Evolutionary conservation across 2,797 vertebrate genomes (phyloP).

Genomic region (Cheirogaleus major): DNA sequence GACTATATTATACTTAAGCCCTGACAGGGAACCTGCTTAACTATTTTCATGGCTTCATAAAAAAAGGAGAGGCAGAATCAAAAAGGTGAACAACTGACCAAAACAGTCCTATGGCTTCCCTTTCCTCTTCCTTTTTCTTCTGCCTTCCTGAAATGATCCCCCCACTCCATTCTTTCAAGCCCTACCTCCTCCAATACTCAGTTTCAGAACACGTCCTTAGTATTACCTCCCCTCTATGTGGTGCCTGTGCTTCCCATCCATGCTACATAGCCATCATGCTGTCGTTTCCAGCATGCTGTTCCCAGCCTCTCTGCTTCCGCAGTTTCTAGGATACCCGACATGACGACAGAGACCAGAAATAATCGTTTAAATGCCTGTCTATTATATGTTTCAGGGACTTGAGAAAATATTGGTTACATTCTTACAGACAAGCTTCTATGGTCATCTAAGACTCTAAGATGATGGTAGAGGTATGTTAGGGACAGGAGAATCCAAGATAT

Average conservation of each 20-base stretch:
- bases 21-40: neutral
- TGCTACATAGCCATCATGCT: rapidly evolving
- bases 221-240: rapidly evolving
- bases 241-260: neutral
- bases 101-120: neutral
- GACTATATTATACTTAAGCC: neutral
- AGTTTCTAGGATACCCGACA: neutral
- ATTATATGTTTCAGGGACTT: neutral
- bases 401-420: too few relatives aligned
- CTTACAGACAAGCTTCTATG: neutral
- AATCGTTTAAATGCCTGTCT: neutral
- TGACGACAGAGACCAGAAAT: neutral
- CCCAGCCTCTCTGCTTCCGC: neutral
- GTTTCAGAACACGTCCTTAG: neutral
- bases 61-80: neutral
- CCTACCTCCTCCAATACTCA: too few relatives aligned
- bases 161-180: rapidly evolving
- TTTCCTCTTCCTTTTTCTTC: neutral
- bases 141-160: neutral
- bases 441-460: neutral
- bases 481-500: neutral
- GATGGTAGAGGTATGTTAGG: neutral
- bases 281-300: rapidly evolving
- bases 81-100: neutral
- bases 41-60: neutral